A percentile compares a stretch with the other conserved stretches of the same genome.
These are phyloP conservation scores for Euphysa ruthae DNA, from an alignment of 30 jellyfish, hydroid and myxozoan species.

Conservation along the genomic window DNA sequence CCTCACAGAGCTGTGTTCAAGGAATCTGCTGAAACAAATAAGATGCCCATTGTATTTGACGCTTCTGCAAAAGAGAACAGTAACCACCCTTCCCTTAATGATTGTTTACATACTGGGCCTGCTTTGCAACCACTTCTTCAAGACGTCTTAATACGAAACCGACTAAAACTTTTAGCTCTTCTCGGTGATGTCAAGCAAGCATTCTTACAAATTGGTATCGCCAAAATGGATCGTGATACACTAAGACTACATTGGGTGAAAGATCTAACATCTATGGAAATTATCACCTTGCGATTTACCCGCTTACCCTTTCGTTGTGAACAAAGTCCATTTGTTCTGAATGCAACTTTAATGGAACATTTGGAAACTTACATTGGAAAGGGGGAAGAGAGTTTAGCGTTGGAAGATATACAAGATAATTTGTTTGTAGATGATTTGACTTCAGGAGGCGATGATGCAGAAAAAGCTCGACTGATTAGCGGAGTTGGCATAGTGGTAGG, in stretches of 20 bases:
- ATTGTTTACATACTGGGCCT: conserved; percentile 64
- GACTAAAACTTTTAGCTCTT: conserved; percentile 41
- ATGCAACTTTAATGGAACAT: conserved; percentile 40
- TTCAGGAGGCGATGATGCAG: conserved; percentile 26
- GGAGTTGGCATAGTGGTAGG: too few relatives aligned
- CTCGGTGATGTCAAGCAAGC: conserved; percentile 71
- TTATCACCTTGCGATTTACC: conserved; percentile 26
- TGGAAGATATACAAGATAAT: conserved; percentile 27
- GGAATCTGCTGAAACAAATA: conserved; percentile 46
- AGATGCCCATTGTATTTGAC: conserved; percentile 52
- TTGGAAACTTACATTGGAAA: conserved; percentile 11
- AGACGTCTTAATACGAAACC: conserved; percentile 34
- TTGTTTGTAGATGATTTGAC: conserved; percentile 55
- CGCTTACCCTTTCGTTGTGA: conserved; percentile 43
- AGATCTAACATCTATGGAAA: conserved; percentile 16
- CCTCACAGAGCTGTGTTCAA: conserved; percentile 56
- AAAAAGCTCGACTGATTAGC: conserved; percentile 26
- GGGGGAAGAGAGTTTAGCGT: conserved; percentile 1
- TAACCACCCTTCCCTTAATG: conserved; percentile 45
- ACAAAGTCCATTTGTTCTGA: conserved; percentile 38
- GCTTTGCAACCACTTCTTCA: conserved; percentile 25
- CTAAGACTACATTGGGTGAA: conserved; percentile 34
- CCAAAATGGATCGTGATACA: conserved; percentile 42
- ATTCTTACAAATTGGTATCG: conserved; percentile 38
- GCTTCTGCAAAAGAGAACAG: conserved; percentile 38